These are phyloP conservation scores for Triplophysa tibetana DNA, from an alignment of 2,113 vertebrate genomes.

Conservation along the genomic window DNA sequence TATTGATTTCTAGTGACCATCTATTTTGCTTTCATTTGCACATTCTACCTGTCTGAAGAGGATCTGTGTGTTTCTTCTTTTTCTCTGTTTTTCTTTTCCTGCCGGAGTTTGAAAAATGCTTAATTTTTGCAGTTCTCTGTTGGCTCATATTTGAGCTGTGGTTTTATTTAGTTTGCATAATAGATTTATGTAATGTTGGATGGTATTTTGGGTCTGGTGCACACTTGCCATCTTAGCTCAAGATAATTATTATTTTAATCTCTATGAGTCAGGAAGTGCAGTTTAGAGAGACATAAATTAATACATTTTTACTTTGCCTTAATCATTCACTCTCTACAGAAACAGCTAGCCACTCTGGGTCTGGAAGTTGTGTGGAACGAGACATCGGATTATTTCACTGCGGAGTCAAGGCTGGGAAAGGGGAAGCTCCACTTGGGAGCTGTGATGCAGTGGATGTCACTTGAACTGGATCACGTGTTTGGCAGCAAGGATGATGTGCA, in stretches of 20 bases:
- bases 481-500: slow-evolving; percentile 30
- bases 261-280: neutral
- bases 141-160: slow-evolving; percentile 40
- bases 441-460: slow-evolving; percentile 65
- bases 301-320: neutral
- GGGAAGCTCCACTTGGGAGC: slow-evolving; percentile 62
- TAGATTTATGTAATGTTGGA: slow-evolving; percentile 31
- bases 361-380: slow-evolving; percentile 64
- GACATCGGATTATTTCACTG: slow-evolving; percentile 63
- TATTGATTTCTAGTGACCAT: slow-evolving; percentile 46
- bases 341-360: slow-evolving; percentile 62
- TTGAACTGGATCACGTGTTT: slow-evolving; percentile 62
- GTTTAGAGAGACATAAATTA: neutral
- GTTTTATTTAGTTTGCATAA: slow-evolving; percentile 42
- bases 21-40: slow-evolving; percentile 46
- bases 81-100: slow-evolving; percentile 10
- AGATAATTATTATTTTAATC: neutral
- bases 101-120: slow-evolving; percentile 42
- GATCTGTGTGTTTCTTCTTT: neutral
- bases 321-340: slow-evolving; percentile 43
- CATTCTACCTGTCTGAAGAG: slow-evolving; percentile 43
- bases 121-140: slow-evolving; percentile 36
- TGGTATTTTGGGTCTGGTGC: neutral
- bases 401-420: slow-evolving; percentile 43
- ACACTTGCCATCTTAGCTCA: slow-evolving; percentile 6